phyloP scores from a whole-genome alignment of 2,888 invertebrate genomes.

The Anorthoa munda region DNA sequence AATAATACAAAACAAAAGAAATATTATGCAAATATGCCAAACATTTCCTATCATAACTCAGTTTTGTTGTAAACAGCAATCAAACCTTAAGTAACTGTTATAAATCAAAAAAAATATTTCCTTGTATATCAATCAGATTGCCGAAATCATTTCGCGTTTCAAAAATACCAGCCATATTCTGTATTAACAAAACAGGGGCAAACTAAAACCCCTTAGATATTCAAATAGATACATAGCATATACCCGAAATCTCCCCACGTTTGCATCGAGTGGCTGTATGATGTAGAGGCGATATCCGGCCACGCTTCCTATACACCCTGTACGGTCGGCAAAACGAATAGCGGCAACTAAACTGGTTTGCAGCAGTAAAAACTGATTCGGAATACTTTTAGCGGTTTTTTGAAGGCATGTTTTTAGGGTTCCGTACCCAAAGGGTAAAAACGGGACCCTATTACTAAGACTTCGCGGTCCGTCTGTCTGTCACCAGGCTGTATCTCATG shows the following conservation, averaged over 20 bases:
- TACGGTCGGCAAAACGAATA: slow-evolving; percentile 40
- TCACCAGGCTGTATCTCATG: too few relatives aligned
- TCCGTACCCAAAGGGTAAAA: too few relatives aligned
- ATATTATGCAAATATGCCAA: too few relatives aligned
- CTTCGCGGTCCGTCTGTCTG: too few relatives aligned
- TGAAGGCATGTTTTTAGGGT: background rate
- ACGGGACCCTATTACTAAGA: too few relatives aligned
- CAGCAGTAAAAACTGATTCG: slow-evolving; percentile 34
- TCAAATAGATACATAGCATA: slow-evolving; percentile 17
- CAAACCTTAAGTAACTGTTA: too few relatives aligned
- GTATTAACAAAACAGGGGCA: background rate
- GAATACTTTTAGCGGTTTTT: slow-evolving; percentile 25
- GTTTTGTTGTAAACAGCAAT: too few relatives aligned
- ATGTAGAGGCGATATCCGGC: slow-evolving; percentile 51
- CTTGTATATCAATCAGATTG: too few relatives aligned
- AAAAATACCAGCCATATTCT: background rate
- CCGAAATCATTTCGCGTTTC: background rate
- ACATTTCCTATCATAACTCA: too few relatives aligned
- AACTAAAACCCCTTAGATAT: slow-evolving; percentile 37
- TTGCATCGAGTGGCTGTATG: slow-evolving; percentile 37
- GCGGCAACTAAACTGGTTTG: slow-evolving; percentile 24
- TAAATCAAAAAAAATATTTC: too few relatives aligned
- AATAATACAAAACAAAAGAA: too few relatives aligned
- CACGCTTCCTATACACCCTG: slow-evolving; percentile 37
- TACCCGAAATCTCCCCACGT: slow-evolving; percentile 38